Evolutionary conservation across 1,140 invertebrate genomes (phyloP), one percentile per base, ranked within the genome.

Genomic region (Dryas iulia): DNA sequence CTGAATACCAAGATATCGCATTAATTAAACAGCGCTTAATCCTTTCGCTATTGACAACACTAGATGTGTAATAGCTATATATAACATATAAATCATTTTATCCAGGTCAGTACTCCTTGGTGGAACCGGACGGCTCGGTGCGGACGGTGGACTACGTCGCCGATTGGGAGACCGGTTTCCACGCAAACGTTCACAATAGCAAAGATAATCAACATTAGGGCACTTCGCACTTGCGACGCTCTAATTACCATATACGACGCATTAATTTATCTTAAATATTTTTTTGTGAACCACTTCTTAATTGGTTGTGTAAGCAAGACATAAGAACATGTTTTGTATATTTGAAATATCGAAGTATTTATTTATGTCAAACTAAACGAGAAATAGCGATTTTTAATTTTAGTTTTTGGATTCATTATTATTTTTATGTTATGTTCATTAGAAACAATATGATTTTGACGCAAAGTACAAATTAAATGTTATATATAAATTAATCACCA

Each of bases 151-250:
- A 95, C 85, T 97, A 96, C 85, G 94, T 95, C 54, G 95, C 95
- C n/a, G 95, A 96, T 78, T 95, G 95, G 90, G 94, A 96, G 77
- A 95, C 94, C 64, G 95, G 95, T 82, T 96, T 96, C 89, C 95
- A 96, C 87, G 95, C 95, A 53, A 93, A 94, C 77, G 95, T 96
- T 8, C 94, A 93, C 80, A 96, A 96, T 81, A 94, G 94, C 77
- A 93, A 93, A 78, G 92, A 94, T 66, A 93, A 92, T 66, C 75
- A 83, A 67, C 83, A 87, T 73, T 87, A 83, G 70, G 69, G n/a
- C n/a, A 31, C 39, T 53, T 66, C 21, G 18, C 33, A 70, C 23
- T 39, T 61, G 26, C 23, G 30, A 59, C 59, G 52, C 26, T 57
- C 23, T 3, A 35, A 59, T 66, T 62, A 31, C 53, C 59, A 35